phyloP scores from a whole-genome alignment of 2,888 invertebrate species.

The Papilio protenor region DNA sequence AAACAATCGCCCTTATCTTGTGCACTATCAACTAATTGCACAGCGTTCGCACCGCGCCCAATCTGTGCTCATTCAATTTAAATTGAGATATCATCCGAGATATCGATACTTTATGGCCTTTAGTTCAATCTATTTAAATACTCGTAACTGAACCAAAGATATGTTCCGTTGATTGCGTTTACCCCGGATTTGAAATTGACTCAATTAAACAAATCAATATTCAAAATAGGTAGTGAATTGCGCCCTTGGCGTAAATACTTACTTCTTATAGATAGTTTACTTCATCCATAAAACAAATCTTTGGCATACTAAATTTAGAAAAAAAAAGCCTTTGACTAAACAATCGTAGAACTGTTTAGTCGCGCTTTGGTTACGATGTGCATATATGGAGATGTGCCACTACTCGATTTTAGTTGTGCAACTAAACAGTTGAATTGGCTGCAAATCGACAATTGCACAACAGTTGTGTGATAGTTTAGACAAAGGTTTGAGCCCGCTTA shows the following conservation, averaged over 20 bases:
- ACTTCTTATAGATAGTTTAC: no score
- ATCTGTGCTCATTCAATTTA: slow-evolving; percentile 22
- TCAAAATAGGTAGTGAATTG: background rate
- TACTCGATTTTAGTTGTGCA: no score
- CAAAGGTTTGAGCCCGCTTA: no score
- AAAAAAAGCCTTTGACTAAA: no score
- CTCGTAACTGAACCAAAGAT: slow-evolving; percentile 1
- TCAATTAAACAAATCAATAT: background rate
- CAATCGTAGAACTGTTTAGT: no score
- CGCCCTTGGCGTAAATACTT: background rate
- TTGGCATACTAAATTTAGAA: no score
- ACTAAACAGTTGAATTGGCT: no score
- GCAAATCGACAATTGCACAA: no score
- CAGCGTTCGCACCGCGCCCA: slow-evolving; percentile 15
- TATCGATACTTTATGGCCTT: slow-evolving; percentile 25
- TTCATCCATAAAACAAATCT: no score
- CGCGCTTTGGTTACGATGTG: no score
- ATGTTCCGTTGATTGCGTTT: background rate
- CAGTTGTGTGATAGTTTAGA: no score
- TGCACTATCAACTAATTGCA: slow-evolving; percentile 38
- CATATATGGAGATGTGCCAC: no score
- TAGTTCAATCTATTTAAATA: slow-evolving; percentile 15
- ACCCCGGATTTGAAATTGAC: slow-evolving; percentile 6
- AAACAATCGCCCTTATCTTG: slow-evolving; percentile 29
- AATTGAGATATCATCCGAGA: slow-evolving; percentile 41